Percentiles rank a stretch among this genome's conserved stretches.
Conservation (phyloP, 2,113 vertebrate genomes). For the Ceyx margarethae region DNA sequence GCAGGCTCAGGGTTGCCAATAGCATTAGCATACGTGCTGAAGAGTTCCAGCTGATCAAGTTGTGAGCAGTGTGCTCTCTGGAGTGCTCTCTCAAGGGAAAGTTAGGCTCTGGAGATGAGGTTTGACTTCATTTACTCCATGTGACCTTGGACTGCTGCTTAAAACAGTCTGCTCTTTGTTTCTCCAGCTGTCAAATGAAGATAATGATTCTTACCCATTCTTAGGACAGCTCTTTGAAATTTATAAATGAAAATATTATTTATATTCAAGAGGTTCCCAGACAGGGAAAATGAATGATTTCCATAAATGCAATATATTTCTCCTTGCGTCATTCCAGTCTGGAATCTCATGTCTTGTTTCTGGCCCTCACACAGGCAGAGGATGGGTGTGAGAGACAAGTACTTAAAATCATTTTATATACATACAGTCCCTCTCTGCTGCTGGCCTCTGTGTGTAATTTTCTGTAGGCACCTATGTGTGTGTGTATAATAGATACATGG, state of each 20-base stretch:
- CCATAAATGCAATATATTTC: conserved; percentile 45
- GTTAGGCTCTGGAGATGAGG: background rate
- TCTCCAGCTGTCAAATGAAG: conserved; percentile 56
- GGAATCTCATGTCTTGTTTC: background rate
- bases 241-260: conserved; percentile 61
- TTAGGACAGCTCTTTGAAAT: conserved; percentile 49
- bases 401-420: background rate
- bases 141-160: conserved; percentile 50
- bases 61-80: conserved; percentile 1
- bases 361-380: background rate
- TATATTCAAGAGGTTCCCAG: conserved; percentile 48
- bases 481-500: background rate
- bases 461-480: background rate
- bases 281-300: conserved; percentile 50
- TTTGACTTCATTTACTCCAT: conserved; percentile 51
- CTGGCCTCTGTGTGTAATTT: background rate
- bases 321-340: conserved; percentile 15
- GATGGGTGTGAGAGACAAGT: background rate
- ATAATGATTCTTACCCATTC: conserved; percentile 60
- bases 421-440: background rate
- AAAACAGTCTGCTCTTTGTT: conserved; percentile 57
- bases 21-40: background rate
- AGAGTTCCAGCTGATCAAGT: conserved; percentile 29
- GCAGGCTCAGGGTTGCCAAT: background rate
- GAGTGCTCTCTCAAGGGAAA: conserved; percentile 19